phyloP scores from a whole-genome alignment of 2,888 invertebrate species.

The Sialis lutaria region DNA sequence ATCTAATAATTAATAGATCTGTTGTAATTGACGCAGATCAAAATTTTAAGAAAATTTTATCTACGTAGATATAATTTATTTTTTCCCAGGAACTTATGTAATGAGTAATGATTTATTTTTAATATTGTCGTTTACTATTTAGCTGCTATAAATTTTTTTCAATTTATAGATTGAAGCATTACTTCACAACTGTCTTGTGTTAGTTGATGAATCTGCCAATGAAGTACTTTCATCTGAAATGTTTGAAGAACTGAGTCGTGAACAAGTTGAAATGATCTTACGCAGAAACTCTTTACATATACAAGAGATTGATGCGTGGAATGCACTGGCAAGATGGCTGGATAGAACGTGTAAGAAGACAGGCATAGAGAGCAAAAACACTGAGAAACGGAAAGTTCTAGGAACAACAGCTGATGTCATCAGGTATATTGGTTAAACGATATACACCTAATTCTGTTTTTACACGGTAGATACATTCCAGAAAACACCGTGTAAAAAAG shows the following conservation, averaged over 20 bases:
- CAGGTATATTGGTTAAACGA: no score
- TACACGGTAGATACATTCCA: no score
- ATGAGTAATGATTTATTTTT: no score
- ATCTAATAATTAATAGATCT: no score
- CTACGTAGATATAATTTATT: no score
- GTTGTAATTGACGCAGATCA: no score
- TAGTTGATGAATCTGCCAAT: constrained; percentile 1
- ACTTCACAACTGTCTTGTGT: constrained; percentile 2
- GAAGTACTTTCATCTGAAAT: not conserved
- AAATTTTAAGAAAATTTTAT: no score
- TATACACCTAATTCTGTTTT: no score
- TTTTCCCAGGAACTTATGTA: no score
- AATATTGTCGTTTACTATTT: no score
- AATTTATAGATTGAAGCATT: not conserved
- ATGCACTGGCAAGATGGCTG: constrained; percentile 2
- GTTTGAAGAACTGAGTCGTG: constrained; percentile 3
- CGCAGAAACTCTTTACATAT: constrained; percentile 1
- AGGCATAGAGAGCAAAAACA: not conserved
- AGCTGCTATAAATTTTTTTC: no score
- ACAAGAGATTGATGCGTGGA: constrained; percentile 1
- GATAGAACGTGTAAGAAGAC: constrained; percentile 1
- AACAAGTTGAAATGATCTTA: constrained; percentile 3
- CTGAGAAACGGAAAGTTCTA: constrained; percentile 1
- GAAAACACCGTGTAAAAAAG: no score
- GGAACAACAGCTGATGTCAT: not conserved